A percentile compares a stretch with the other conserved stretches of the same genome.
These are phyloP conservation scores for Aspidapion aeneum DNA, from an alignment of 2,888 invertebrate genomes.

Conservation along the genomic window DNA sequence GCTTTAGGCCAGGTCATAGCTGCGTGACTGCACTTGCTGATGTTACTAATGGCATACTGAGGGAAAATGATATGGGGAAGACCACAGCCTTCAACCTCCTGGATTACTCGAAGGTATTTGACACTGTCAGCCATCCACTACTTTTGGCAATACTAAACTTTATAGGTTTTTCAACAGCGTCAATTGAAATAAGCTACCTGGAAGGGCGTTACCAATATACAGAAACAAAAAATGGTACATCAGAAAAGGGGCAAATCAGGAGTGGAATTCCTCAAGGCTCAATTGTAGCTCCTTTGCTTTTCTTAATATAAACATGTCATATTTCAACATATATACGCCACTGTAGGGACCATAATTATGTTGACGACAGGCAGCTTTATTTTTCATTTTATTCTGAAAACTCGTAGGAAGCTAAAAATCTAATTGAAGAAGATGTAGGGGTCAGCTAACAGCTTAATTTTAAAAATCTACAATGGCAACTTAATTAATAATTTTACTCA, in stretches of 20 bases:
- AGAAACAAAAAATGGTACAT: background rate
- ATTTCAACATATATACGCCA: background rate
- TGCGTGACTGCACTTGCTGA: background rate
- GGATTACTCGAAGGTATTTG: background rate
- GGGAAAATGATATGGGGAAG: background rate
- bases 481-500: too few species aligned
- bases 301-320: background rate
- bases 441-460: too few species aligned
- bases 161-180: background rate
- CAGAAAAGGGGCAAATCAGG: background rate
- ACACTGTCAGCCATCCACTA: background rate
- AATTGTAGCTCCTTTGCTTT: background rate
- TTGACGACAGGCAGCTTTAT: background rate
- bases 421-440: background rate
- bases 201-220: background rate
- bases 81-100: background rate
- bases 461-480: too few species aligned
- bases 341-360: background rate
- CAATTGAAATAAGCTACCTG: background rate
- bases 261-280: background rate
- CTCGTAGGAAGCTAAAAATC: background rate
- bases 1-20: background rate
- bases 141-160: background rate
- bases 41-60: background rate
- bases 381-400: background rate